phyloP scores from a whole-genome alignment of 2,888 invertebrate species.

The Marronus borbonicus region DNA sequence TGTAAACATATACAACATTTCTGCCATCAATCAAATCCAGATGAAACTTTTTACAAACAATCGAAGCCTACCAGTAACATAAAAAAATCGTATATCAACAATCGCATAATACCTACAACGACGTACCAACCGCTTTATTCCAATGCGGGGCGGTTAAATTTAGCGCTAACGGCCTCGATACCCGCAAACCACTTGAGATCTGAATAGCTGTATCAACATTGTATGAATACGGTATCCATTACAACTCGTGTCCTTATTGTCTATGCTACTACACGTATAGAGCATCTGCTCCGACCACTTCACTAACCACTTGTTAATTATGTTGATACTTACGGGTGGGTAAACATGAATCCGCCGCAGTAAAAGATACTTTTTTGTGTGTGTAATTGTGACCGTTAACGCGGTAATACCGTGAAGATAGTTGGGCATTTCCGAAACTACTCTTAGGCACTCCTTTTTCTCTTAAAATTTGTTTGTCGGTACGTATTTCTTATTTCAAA shows the following conservation, averaged over 20 bases:
- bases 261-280: conserved; percentile 42
- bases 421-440: conserved; percentile 21
- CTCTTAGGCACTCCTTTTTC: not conserved
- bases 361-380: conserved; percentile 41
- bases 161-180: conserved; percentile 50
- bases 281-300: conserved; percentile 51
- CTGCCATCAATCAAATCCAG: not conserved
- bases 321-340: conserved; percentile 49
- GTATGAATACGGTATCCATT: conserved; percentile 54
- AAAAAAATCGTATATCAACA: conserved; percentile 8
- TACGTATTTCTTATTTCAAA: not conserved
- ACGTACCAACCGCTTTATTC: conserved; percentile 27
- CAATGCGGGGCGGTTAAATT: conserved; percentile 48
- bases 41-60: not conserved
- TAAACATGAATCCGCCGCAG: conserved; percentile 46
- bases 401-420: conserved; percentile 1
- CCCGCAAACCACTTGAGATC: conserved; percentile 52
- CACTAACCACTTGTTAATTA: conserved; percentile 52
- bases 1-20: not conserved
- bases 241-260: conserved; percentile 52
- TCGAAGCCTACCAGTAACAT: not conserved
- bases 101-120: not conserved
- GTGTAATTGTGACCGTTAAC: conserved; percentile 29
- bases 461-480: not conserved
- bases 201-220: conserved; percentile 54